These are phyloP conservation scores for Dendrophyllia cribrosa DNA, from an alignment of 64 coral and sea anemone genomes.

Conservation along the genomic window DNA sequence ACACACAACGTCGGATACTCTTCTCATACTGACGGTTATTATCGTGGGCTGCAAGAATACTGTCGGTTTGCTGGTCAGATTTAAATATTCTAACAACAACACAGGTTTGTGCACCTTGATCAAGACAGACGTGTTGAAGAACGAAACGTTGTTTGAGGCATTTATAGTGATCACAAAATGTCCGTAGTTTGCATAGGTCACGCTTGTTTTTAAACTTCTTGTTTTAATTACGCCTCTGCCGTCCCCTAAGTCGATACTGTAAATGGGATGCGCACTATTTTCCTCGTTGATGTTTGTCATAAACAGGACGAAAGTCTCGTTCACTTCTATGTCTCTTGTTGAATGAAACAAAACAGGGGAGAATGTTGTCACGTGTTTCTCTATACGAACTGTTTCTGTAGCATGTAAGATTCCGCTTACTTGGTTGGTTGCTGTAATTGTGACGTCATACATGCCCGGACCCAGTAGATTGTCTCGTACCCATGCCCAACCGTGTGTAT, in stretches of 20 bases:
- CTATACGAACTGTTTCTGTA: not conserved
- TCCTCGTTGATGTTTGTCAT: slow-evolving; percentile 18
- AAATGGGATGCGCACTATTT: slow-evolving; percentile 2
- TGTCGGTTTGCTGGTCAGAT: not conserved
- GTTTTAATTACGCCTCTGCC: not conserved
- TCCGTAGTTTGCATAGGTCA: slow-evolving; percentile 10
- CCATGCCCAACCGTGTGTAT: slow-evolving; percentile 12
- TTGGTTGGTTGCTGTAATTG: slow-evolving; percentile 25
- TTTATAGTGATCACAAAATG: slow-evolving; percentile 9
- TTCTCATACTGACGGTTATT: not conserved
- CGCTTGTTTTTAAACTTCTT: not conserved
- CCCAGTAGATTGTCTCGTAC: not conserved
- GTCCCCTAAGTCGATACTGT: slow-evolving; percentile 8
- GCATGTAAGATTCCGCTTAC: not conserved
- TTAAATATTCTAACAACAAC: not conserved
- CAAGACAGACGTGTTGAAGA: slow-evolving; percentile 1
- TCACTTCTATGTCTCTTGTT: slow-evolving; percentile 22
- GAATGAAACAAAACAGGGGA: not conserved
- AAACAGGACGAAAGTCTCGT: slow-evolving; percentile 1
- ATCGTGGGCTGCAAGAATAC: not conserved
- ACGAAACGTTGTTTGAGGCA: slow-evolving; percentile 26
- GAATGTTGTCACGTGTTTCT: slow-evolving; percentile 7
- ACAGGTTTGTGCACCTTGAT: slow-evolving; percentile 25
- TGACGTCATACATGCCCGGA: not conserved
- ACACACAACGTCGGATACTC: slow-evolving; percentile 32